Evolutionary conservation across 2,113 vertebrate genomes (phyloP).

Genomic region (Psephotus haematonotus): DNA sequence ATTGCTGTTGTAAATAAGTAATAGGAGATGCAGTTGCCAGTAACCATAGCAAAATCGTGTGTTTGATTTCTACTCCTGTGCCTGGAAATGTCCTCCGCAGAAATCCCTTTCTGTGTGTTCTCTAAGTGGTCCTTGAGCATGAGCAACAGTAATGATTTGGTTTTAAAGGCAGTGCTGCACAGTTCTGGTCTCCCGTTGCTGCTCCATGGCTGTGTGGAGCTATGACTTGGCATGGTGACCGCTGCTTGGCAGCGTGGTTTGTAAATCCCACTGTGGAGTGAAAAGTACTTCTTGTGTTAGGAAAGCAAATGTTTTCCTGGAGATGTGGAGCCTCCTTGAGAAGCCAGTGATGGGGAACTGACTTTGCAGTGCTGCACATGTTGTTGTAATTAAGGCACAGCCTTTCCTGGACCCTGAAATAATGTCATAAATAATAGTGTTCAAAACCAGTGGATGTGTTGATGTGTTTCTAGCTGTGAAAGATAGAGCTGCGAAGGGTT

Average conservation of each 20-base stretch:
- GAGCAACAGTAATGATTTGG: background rate
- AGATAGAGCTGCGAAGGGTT: background rate
- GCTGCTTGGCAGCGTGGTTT: background rate
- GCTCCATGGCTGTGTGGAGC: background rate
- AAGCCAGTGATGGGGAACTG: background rate
- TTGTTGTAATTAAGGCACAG: slow-evolving; percentile 29
- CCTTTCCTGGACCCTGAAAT: slow-evolving; percentile 42
- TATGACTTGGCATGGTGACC: background rate
- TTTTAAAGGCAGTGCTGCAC: background rate
- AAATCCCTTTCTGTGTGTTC: background rate
- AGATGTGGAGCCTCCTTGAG: background rate
- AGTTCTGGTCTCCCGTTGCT: background rate
- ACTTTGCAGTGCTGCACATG: background rate
- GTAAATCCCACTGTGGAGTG: background rate
- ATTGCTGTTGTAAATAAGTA: background rate
- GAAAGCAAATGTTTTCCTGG: slow-evolving; percentile 18
- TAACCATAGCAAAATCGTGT: background rate
- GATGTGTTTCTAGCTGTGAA: background rate
- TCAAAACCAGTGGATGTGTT: background rate
- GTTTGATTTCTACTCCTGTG: background rate
- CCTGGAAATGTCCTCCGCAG: background rate
- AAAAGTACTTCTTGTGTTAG: background rate
- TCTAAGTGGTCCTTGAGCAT: background rate
- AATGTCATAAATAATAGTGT: background rate
- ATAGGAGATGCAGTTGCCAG: background rate